Evolutionary conservation across 1,140 invertebrate species (phyloP), one percentile per base, ranked within the genome.

Genomic region (Probaryconus sp.): DNA sequence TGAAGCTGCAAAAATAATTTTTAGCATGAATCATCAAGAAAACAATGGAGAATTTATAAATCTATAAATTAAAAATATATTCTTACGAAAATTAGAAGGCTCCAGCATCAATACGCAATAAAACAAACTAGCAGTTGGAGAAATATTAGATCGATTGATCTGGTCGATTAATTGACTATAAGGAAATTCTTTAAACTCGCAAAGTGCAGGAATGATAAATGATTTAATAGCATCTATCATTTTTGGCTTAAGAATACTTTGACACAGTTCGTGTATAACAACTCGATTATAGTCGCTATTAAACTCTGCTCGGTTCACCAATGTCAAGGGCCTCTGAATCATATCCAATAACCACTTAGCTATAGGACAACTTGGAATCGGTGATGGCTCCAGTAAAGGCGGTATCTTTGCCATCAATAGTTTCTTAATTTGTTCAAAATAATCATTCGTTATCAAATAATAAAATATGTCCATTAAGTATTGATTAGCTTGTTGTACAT

Each of bases 291-390:
- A 90, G 30, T 87, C 82, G 71, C 84, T 79, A 18, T 71, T 55
- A 28, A 72, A 70, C 31, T 78, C 51, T 28, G 55, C 43, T 21
- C 58, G 47, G 37, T 80, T 63, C 4, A 87, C 87, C 65, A 91
- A 86, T 67, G 86, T 83, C 31, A 97, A 82, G 0, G 96, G 95
- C 69, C 92, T 89, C 65, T 92, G 89, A 33, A 97, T 91, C 60
- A 97, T 89, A 61, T 94, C 91, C 47, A 96, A 88, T 5, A 97
- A 85, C 67, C 92, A 93, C 50, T 91, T 91, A 18, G 93, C 90
- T 4, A 95, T 86, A 6, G 93, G 92, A 31, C 92, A 95, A 0
- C 94, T 94, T n/a, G 94, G 90, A 33, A 90, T 87, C 2, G 91
- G 70, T 0, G 91, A 92, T 24, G 90, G 89, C 14, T 93, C 93